Conservation (phyloP, 1,140 invertebrate species). For the Coenobita brevimanus region DNA sequence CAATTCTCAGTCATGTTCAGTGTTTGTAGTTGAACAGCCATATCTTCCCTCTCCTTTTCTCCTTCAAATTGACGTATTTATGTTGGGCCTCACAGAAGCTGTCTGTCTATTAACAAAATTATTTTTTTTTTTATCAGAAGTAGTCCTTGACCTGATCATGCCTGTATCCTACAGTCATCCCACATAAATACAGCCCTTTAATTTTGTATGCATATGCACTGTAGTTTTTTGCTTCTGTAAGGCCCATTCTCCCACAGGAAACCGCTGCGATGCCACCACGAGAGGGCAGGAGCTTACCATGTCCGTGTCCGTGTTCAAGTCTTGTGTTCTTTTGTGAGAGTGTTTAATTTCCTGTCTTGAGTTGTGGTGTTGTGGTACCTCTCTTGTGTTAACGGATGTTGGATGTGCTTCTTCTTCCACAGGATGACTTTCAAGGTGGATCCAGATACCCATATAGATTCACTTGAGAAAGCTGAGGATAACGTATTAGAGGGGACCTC, state of each 20-base stretch:
- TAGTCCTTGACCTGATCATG: background rate
- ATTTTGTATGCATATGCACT: no score
- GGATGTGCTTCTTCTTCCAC: constrained; percentile 71
- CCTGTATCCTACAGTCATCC: no score
- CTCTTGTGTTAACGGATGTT: constrained; percentile 45
- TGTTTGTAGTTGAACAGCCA: background rate
- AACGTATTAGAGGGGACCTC: constrained; percentile 99
- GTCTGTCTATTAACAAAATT: background rate
- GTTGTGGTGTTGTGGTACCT: constrained; percentile 33
- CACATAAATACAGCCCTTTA: no score
- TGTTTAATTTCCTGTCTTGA: constrained; percentile 31
- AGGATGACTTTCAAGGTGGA: constrained; percentile 98
- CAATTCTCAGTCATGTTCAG: background rate
- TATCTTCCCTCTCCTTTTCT: background rate
- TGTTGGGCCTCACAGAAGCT: background rate
- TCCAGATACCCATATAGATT: constrained; percentile 98
- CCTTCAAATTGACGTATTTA: constrained; percentile 38
- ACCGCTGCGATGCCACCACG: background rate
- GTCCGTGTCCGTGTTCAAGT: constrained; percentile 20
- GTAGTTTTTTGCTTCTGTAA: background rate
- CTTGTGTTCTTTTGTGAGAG: background rate
- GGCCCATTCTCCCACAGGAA: background rate
- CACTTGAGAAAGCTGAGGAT: constrained; percentile 97
- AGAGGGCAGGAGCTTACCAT: constrained; percentile 2
- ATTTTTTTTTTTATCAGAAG: background rate